Percentiles rank a stretch among this genome's conserved stretches.
phyloP scores from a whole-genome alignment of 2,797 vertebrate genomes.

The Esox masquinongy region DNA sequence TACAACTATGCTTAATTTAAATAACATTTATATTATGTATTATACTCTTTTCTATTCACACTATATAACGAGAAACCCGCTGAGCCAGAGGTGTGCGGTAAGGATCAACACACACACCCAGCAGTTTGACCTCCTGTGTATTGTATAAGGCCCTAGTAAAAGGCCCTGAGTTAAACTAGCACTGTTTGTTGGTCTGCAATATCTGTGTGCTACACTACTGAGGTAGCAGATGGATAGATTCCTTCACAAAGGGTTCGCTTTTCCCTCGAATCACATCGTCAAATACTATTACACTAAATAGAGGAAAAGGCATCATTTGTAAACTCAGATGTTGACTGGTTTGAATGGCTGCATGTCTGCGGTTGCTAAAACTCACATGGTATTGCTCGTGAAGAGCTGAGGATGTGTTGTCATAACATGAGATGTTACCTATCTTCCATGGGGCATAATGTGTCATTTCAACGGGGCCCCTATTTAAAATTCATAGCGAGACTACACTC shows the following conservation, averaged over 20 bases:
- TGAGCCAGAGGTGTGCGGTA: too few relatives aligned
- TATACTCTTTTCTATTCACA: too few relatives aligned
- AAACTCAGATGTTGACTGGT: not conserved
- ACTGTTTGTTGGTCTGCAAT: not conserved
- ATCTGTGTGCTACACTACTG: not conserved
- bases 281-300: not conserved
- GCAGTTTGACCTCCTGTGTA: too few relatives aligned
- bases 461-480: too few relatives aligned
- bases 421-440: conserved; percentile 23
- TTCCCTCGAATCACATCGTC: not conserved
- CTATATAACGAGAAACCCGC: too few relatives aligned
- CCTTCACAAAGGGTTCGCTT: not conserved
- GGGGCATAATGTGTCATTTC: conserved; percentile 19
- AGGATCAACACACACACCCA: too few relatives aligned
- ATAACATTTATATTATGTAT: too few relatives aligned
- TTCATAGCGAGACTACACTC: not conserved
- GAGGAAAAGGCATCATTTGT: not conserved
- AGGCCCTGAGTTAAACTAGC: not conserved
- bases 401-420: conserved; percentile 54
- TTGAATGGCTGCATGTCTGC: conserved; percentile 28
- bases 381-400: conserved; percentile 14
- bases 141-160: not conserved
- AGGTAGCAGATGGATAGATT: conserved; percentile 55
- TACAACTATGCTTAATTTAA: too few relatives aligned
- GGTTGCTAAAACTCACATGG: conserved; percentile 48